Evolutionary conservation across 1,140 invertebrate species (phyloP), one percentile per base, ranked within the genome.

Genomic region (Aphelinus atriplicis): DNA sequence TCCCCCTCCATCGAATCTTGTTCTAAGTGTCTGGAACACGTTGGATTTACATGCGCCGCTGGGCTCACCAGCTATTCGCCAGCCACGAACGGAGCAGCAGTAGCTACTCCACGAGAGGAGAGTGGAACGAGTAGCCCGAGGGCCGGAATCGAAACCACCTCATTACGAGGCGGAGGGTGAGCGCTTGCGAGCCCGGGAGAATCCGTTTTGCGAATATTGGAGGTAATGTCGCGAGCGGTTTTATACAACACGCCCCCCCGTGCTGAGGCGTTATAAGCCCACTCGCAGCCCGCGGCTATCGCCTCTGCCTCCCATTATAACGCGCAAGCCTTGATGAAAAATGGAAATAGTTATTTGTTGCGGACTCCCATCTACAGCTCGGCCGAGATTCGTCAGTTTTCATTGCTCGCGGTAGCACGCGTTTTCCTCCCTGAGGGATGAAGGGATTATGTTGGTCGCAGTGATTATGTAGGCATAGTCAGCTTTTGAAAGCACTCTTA

Each of bases 141-240:
- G 87, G 86, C 83, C 80, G 80, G 87, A 87, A 88, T 88, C 86
- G 87, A 87, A 88, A 88, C 86, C 85, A 86, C 84, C 86, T 88
- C 86, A 88, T 88, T 88, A 88, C 84, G 53, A 51, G 73, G 76
- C 76, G 78, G 80, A 82, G 81, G 80, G 80, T 76, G 81, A 26
- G 51, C 51, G 77, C 77, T 80, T 79, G 80, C 77, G 81, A 3
- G 7, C 58, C 26, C 71, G 10, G 79, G 84, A 86, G 85, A 87
- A 87, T 87, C 85, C 86, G 85, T 87, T 87, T 87, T 87, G 85
- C 83, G 84, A 87, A 87, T 87, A 87, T 87, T 86, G 86, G 82
- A 85, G 85, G 83, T 87, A 87, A 87, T 87, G 86, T 87, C 84
- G 84, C 86, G 82, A 85, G 85, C 80, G 84, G 81, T 87, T 87